Percentiles rank a stretch among this genome's conserved stretches.
Conservation (phyloP, 2,888 invertebrate species). For the Stenodera caucasica region DNA sequence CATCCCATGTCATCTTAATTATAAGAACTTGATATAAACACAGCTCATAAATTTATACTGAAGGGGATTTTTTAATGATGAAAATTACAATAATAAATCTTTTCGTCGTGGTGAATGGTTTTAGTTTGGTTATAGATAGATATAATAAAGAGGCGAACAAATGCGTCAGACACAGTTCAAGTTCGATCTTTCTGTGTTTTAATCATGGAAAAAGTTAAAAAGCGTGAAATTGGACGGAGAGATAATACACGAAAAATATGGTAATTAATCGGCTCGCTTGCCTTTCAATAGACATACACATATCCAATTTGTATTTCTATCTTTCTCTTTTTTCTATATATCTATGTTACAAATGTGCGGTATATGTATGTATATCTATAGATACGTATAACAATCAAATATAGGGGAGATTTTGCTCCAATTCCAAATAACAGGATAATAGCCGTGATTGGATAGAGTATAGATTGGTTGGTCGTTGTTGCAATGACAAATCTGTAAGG, state of each 20-base stretch:
- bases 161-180: constrained; percentile 3
- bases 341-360: too few relatives aligned
- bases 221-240: constrained; percentile 28
- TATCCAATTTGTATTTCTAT: not conserved
- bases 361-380: not conserved
- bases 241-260: constrained; percentile 26
- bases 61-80: constrained; percentile 28
- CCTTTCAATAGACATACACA: constrained; percentile 9
- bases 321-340: not conserved
- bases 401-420: constrained; percentile 4
- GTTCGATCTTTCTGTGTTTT: constrained; percentile 27
- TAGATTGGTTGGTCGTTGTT: not conserved
- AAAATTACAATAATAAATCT: constrained; percentile 30
- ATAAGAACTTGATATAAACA: constrained; percentile 34
- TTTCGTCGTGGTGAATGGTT: constrained; percentile 15
- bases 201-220: constrained; percentile 29
- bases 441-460: not conserved
- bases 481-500: not conserved
- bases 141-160: not conserved
- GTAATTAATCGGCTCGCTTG: constrained; percentile 23
- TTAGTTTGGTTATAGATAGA: not conserved
- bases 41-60: constrained; percentile 28
- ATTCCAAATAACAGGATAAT: constrained; percentile 5
- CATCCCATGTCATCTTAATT: constrained; percentile 35
- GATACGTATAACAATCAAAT: not conserved